Evolutionary conservation across 2,888 invertebrate species (phyloP).

Genomic region (Liodrosophila aerea): DNA sequence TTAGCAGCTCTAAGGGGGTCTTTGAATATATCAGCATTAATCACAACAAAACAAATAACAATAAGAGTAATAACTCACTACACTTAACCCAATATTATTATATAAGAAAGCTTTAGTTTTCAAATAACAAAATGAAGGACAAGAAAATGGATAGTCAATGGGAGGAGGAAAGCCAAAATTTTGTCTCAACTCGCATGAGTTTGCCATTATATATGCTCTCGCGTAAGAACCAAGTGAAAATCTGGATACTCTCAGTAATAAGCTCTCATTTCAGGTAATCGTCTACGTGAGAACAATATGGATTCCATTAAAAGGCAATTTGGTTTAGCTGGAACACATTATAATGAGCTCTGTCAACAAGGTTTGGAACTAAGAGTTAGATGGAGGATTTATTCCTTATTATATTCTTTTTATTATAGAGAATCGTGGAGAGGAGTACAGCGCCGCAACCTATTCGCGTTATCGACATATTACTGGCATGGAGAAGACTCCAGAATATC

Average conservation of each 20-base stretch:
- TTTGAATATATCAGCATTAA: background rate
- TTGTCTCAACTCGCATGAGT: constrained; percentile 62
- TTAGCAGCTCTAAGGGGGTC: too few relatives aligned
- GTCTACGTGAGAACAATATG: constrained; percentile 49
- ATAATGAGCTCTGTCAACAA: constrained; percentile 44
- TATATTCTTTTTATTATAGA: background rate
- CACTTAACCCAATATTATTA: too few relatives aligned
- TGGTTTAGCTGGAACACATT: constrained; percentile 51
- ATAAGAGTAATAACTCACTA: too few relatives aligned
- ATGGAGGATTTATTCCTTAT: background rate
- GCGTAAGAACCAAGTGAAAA: constrained; percentile 48
- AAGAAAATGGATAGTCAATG: constrained; percentile 39
- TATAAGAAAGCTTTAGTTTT: background rate
- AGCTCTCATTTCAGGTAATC: constrained; percentile 45
- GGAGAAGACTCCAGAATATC: constrained; percentile 20
- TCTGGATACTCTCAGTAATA: background rate
- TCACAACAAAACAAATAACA: too few relatives aligned
- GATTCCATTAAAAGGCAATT: constrained; percentile 46
- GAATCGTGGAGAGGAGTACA: constrained; percentile 8
- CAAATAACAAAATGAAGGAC: constrained; percentile 30
- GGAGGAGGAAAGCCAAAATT: constrained; percentile 57
- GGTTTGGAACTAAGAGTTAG: constrained; percentile 24
- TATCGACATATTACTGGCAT: constrained; percentile 53
- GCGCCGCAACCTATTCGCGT: constrained; percentile 37
- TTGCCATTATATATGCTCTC: constrained; percentile 75